A percentile compares a stretch with the other conserved stretches of the same genome.
Evolutionary conservation across 2,113 vertebrate genomes (phyloP).

Genomic region (Rana temporaria): DNA sequence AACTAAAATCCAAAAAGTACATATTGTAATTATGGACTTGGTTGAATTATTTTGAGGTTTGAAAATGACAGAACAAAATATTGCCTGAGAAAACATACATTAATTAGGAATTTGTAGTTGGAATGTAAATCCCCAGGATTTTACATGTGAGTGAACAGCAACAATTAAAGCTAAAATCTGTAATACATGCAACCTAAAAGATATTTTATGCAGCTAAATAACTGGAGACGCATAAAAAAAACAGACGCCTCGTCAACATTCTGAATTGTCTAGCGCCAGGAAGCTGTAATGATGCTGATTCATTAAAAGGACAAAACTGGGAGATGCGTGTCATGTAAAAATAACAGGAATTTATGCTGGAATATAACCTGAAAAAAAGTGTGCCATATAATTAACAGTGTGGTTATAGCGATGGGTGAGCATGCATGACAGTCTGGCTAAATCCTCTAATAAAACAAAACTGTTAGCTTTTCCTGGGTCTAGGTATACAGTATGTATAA

Average conservation of each 20-base stretch:
- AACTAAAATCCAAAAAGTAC: background rate
- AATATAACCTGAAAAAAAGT: too few relatives aligned
- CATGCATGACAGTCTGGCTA: too few relatives aligned
- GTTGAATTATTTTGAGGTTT: conserved; percentile 21
- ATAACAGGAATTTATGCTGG: too few relatives aligned
- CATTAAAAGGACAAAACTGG: background rate
- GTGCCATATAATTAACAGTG: too few relatives aligned
- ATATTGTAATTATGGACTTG: conserved; percentile 4
- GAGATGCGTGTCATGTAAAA: background rate
- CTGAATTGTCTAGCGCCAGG: background rate
- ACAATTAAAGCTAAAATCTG: conserved; percentile 37
- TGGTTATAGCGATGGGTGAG: too few relatives aligned
- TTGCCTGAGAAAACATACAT: conserved; percentile 17
- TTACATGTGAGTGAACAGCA: conserved; percentile 44
- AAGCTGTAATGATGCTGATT: background rate
- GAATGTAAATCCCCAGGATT: conserved; percentile 54
- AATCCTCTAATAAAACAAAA: too few relatives aligned
- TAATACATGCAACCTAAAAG: background rate
- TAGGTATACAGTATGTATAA: too few relatives aligned
- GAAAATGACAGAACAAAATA: conserved; percentile 25
- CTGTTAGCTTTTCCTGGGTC: too few relatives aligned
- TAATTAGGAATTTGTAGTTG: conserved; percentile 40
- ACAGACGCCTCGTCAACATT: background rate
- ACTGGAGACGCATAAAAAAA: conserved; percentile 17
- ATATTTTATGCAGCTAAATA: background rate